Evolutionary conservation across 2,888 invertebrate genomes (phyloP).

Genomic region (Graphium colonna): DNA sequence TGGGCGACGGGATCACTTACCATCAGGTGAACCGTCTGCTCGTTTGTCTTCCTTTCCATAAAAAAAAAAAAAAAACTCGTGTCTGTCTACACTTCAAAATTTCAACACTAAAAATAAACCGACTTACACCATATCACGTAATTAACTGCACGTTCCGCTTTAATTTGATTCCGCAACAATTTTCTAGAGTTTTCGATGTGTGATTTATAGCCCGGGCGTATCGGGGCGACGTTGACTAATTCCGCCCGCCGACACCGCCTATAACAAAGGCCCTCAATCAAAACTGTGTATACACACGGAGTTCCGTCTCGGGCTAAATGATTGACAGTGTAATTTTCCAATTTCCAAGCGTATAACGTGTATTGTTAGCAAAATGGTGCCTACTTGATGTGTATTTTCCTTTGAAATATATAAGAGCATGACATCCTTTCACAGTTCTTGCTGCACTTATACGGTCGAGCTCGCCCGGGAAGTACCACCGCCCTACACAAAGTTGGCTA

Average conservation of each 20-base stretch:
- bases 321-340: slow-evolving; percentile 13
- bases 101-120: not conserved
- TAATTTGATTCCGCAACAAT: slow-evolving; percentile 4
- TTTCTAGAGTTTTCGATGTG: slow-evolving; percentile 32
- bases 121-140: not conserved
- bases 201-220: slow-evolving; percentile 31
- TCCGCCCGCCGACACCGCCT: slow-evolving; percentile 43
- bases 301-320: slow-evolving; percentile 7
- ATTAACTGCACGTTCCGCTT: not conserved
- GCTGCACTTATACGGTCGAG: too few relatives aligned
- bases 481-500: too few relatives aligned
- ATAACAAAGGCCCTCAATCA: slow-evolving; percentile 66
- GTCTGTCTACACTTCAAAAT: too few relatives aligned
- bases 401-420: too few relatives aligned
- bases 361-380: too few relatives aligned
- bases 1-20: too few relatives aligned
- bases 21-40: too few relatives aligned
- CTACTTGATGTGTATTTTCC: too few relatives aligned
- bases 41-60: too few relatives aligned
- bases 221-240: slow-evolving; percentile 40
- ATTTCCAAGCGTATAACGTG: not conserved
- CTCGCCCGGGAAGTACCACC: too few relatives aligned
- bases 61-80: too few relatives aligned
- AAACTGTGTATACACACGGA: slow-evolving; percentile 57
- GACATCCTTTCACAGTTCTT: too few relatives aligned